Conservation (phyloP, 2,797 vertebrate species). For the Heteromormyrus szaboi region DNA sequence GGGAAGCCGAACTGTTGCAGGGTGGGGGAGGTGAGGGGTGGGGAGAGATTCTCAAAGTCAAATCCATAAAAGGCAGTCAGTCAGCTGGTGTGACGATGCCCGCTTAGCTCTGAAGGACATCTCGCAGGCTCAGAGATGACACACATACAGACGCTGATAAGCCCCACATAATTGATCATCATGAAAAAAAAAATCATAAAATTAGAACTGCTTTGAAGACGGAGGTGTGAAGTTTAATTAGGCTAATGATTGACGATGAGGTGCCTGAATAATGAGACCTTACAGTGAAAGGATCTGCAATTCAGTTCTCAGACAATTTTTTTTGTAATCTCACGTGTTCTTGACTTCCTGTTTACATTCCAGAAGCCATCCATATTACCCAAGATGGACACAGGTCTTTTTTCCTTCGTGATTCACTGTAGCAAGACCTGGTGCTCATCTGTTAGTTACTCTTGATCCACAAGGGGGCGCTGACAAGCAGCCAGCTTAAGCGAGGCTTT, state of each 20-base stretch:
- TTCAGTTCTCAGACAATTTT: not conserved
- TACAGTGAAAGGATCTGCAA: not conserved
- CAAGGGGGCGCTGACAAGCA: slow-evolving; percentile 37
- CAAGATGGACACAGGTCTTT: not conserved
- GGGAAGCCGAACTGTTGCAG: slow-evolving; percentile 79
- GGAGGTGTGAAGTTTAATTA: slow-evolving; percentile 20
- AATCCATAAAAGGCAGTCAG: slow-evolving; percentile 17
- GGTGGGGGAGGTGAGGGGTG: not conserved
- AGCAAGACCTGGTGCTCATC: not conserved
- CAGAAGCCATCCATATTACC: not conserved
- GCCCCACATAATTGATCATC: slow-evolving; percentile 19
- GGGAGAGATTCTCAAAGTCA: slow-evolving; percentile 28
- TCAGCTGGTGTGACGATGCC: not conserved
- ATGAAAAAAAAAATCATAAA: slow-evolving; percentile 10
- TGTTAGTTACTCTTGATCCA: slow-evolving; percentile 18
- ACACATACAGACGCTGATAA: slow-evolving; percentile 9
- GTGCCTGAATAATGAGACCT: slow-evolving; percentile 11
- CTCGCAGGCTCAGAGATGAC: not conserved
- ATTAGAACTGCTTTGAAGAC: slow-evolving; percentile 10
- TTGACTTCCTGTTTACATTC: not conserved
- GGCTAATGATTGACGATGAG: slow-evolving; percentile 13
- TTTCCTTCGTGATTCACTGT: not conserved
- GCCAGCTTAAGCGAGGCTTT: not conserved
- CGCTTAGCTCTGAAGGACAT: slow-evolving; percentile 1
- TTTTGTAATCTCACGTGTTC: not conserved